Evolutionary conservation across 2,888 invertebrate species (phyloP), one percentile per base, ranked within the genome.

Genomic region (Agrochola lota): DNA sequence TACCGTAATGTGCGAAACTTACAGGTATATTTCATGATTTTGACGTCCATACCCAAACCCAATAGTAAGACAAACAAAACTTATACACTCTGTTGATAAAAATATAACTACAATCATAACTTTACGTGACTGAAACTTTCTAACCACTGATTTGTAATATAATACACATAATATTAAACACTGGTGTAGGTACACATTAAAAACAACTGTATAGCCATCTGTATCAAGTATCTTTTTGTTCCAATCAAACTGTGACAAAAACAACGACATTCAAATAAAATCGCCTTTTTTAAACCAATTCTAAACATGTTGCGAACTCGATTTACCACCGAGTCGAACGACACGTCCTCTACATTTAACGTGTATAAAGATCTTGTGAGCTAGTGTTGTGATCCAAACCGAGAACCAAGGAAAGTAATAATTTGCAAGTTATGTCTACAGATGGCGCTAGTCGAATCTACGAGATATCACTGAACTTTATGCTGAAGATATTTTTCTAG

Each of bases 301-400:
- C 52, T 35, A 66, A 66, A 46, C 59, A 80, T 59, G 66, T 55
- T 66, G 40, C 52, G 7, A 80, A 46, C 26, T 26, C 26, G 59
- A 78, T 55, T 46, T 55, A 67, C 35, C 43, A n/a, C 30, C n/a
- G 15, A 55, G 23, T 75, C 78, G 85, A 73, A 74, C 66, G 57
- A 46, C 66, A 80, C 87, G 88, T 79, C 87, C 82, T 88, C 87
- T 88, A 88, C 23, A 71, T 68, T 66, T 26, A 75, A 68, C 30
- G 20, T 20, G 59, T 30, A 70, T 26, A 76, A 84, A 80, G 69
- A 69, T 70, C 70, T 78, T 64, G 76, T 64, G 67, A 57, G 40
- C 60, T 40, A 72, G 72, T 60, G 59, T 72, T 71, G 63, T 69
- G 69, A 57, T 70, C 64, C n/a, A 70, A 79, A 75, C 60, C 67